These are phyloP conservation scores for Cyrtorhinus lividipennis DNA, from an alignment of 1,140 invertebrate genomes.

Conservation along the genomic window DNA sequence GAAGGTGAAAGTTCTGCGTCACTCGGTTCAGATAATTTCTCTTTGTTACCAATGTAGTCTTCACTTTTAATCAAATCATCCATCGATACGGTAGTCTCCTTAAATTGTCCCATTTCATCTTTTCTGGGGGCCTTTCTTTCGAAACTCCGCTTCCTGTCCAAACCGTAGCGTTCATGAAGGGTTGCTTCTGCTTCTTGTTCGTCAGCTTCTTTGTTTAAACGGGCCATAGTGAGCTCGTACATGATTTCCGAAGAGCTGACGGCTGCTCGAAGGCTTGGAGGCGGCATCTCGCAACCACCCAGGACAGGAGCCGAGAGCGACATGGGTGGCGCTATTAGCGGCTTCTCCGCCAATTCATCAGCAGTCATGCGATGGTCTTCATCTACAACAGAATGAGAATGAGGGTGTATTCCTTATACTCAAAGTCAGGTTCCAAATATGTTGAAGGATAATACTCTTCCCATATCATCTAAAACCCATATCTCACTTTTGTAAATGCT, in stretches of 20 bases:
- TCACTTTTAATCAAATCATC: neutral
- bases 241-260: slow-evolving; percentile 67
- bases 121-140: slow-evolving; percentile 13
- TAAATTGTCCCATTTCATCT: neutral
- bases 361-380: slow-evolving; percentile 11
- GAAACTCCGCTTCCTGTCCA: slow-evolving; percentile 22
- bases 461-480: too few species aligned
- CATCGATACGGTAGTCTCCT: neutral
- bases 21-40: too few species aligned
- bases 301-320: slow-evolving; percentile 65
- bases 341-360: slow-evolving; percentile 30
- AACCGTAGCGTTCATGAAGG: slow-evolving; percentile 25
- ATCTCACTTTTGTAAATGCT: too few species aligned
- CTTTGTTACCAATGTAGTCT: neutral
- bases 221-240: slow-evolving; percentile 60
- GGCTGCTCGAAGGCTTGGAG: slow-evolving; percentile 42
- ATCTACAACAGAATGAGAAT: neutral
- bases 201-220: slow-evolving; percentile 57
- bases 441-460: too few species aligned
- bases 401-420: too few species aligned
- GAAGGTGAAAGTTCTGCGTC: neutral
- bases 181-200: slow-evolving; percentile 47
- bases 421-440: too few species aligned
- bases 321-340: slow-evolving; percentile 52
- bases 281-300: slow-evolving; percentile 34